Conservation (phyloP, 2,888 invertebrate genomes). For the Heliconius ismenius region DNA sequence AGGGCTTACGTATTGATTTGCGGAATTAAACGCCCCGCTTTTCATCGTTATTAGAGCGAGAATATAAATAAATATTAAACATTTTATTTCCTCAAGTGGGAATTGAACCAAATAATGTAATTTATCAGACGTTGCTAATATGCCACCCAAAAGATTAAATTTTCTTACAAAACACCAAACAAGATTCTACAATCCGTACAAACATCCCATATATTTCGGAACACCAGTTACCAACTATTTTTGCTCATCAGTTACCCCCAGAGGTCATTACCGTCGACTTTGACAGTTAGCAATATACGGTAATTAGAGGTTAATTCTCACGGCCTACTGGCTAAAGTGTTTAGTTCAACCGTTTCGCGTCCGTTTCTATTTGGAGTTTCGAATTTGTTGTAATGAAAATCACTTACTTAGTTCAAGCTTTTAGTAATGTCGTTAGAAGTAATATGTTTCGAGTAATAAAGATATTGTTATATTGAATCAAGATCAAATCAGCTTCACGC, state of each 20-base stretch:
- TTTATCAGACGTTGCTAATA: too few relatives aligned
- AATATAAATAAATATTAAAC: too few relatives aligned
- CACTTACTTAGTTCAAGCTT: not conserved
- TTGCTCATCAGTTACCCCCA: slow-evolving; percentile 31
- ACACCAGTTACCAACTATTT: slow-evolving; percentile 25
- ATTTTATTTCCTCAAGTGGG: too few relatives aligned
- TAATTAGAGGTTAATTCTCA: slow-evolving; percentile 36
- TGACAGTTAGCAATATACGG: slow-evolving; percentile 22
- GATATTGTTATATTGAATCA: too few relatives aligned
- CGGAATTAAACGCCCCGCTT: too few relatives aligned
- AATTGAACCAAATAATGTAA: too few relatives aligned
- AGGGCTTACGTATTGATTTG: too few relatives aligned
- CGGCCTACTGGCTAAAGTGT: slow-evolving; percentile 28
- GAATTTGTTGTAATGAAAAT: slow-evolving; percentile 18
- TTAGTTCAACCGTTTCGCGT: slow-evolving; percentile 15
- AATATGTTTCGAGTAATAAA: not conserved
- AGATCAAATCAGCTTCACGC: too few relatives aligned
- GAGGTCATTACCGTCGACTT: slow-evolving; percentile 30
- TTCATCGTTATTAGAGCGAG: too few relatives aligned
- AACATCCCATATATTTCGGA: slow-evolving; percentile 1
- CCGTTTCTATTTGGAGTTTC: slow-evolving; percentile 17
- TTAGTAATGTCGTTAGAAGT: not conserved
- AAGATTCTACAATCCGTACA: not conserved
- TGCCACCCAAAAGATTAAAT: not conserved
- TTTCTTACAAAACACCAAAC: not conserved